Evolutionary conservation across 2,797 vertebrate species (phyloP).

Genomic region (Lycodopsis pacificus): DNA sequence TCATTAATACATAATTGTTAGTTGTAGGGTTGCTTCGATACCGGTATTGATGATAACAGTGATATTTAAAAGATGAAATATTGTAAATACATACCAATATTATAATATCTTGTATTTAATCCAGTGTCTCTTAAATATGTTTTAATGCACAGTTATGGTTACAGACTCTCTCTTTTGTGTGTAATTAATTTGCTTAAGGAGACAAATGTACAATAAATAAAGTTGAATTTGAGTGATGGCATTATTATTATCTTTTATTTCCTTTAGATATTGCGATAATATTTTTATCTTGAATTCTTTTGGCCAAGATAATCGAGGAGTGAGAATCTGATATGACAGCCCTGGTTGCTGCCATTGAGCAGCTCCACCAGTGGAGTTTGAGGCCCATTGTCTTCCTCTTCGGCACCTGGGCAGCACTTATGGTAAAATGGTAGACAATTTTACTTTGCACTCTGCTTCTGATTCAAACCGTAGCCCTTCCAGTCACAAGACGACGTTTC

Average conservation of each 20-base stretch:
- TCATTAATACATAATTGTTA: background rate
- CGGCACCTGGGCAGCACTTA: constrained; percentile 23
- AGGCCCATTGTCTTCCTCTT: constrained; percentile 23
- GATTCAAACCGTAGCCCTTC: constrained; percentile 54
- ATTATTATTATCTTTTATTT: background rate
- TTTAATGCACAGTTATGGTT: background rate
- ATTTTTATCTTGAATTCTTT: background rate
- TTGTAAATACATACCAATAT: background rate
- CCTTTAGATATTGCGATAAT: background rate
- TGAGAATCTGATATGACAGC: background rate
- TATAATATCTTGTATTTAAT: background rate
- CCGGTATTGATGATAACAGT: background rate
- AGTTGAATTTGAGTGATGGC: background rate
- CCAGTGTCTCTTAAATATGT: background rate
- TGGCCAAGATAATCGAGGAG: background rate
- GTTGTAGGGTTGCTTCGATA: too few relatives aligned
- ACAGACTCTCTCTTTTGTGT: background rate
- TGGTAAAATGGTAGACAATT: constrained; percentile 18
- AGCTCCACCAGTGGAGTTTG: constrained; percentile 1
- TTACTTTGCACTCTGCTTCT: constrained; percentile 47
- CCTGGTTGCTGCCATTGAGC: background rate
- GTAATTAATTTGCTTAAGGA: background rate
- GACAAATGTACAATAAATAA: background rate
- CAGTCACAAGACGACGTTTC: constrained; percentile 52
- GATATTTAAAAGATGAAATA: background rate